A percentile compares a stretch with the other conserved stretches of the same genome.
Evolutionary conservation across 2,797 vertebrate genomes (phyloP).

Genomic region (Thamnophis elegans): DNA sequence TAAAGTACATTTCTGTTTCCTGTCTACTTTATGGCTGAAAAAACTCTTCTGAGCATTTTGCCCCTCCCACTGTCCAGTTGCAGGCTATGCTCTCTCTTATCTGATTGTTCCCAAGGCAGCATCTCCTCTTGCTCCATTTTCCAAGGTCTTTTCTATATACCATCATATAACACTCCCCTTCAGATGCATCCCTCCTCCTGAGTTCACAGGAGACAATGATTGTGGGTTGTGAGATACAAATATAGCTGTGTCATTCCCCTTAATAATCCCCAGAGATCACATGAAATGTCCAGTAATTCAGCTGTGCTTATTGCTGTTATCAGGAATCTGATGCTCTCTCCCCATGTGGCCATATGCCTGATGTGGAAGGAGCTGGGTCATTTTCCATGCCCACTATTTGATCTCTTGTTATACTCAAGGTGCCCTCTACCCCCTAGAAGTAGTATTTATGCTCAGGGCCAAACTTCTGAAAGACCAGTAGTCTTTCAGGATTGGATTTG

Average conservation of each 20-base stretch:
- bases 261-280: no score
- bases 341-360: background rate
- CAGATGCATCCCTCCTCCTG: background rate
- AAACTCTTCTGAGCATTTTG: background rate
- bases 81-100: background rate
- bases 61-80: background rate
- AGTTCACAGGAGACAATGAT: no score
- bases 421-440: background rate
- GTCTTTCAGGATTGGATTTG: background rate
- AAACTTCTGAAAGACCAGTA: background rate
- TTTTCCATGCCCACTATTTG: background rate
- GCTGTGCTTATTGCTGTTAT: background rate
- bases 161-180: background rate
- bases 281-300: background rate
- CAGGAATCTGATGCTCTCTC: background rate
- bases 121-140: background rate
- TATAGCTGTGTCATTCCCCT: no score
- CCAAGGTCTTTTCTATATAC: background rate
- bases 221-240: no score
- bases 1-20: background rate
- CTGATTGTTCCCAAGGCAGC: background rate
- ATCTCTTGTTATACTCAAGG: background rate
- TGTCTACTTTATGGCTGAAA: background rate
- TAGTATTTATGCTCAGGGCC: background rate
- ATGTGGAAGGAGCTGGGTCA: background rate